Evolutionary conservation across 2,797 vertebrate genomes (phyloP), one percentile per base, ranked within the genome.

Genomic region (Spea hammondii): DNA sequence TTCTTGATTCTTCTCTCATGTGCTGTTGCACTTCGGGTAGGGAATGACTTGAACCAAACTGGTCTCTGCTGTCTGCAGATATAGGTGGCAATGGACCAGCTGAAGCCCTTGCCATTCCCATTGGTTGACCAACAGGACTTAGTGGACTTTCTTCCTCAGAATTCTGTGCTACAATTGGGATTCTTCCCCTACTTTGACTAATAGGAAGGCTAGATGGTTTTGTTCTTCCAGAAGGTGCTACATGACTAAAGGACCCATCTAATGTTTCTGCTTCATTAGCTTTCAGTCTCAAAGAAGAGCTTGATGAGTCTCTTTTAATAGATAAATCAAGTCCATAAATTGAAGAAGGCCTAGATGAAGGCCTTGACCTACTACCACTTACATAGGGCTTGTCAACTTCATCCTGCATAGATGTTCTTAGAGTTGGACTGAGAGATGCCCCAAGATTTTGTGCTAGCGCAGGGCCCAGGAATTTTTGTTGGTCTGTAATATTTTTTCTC

Each of bases 11-110:
- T 89, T 99, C 98, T 86, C 96, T 95, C 97, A 99, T 99, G 84
- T 99, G 98, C 84, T 99, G 98, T 81, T 99, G 98, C 80, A 99
- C 98, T 88, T 99, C 98, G 74, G 98, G 98, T 85, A 99, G 88
- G 8, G 98, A 99, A 87, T 99, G 98, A 87, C 98, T 99, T 3
- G 98, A 99, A 78, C 98, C 98, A 92, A 98, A 99, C 77, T 99
- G 98, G 85, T 99, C 98, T 84, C 98, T 95, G 48, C 95, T 96
- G 84, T 99, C 98, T 85, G 98, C 98, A 44, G 97, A 98, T 87
- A 99, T 99, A 67, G 98, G 98, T 79, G 98, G 98, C 45, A 99
- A 92, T 67, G 98, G 97, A 85, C 98, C 98, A 80, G 97, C 98
- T 64, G 98, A 95, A 7, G 97, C 98, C 89, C 97, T 93, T 67